Evolutionary conservation across 2,888 invertebrate genomes (phyloP).

Genomic region (Cephus pygmeus): DNA sequence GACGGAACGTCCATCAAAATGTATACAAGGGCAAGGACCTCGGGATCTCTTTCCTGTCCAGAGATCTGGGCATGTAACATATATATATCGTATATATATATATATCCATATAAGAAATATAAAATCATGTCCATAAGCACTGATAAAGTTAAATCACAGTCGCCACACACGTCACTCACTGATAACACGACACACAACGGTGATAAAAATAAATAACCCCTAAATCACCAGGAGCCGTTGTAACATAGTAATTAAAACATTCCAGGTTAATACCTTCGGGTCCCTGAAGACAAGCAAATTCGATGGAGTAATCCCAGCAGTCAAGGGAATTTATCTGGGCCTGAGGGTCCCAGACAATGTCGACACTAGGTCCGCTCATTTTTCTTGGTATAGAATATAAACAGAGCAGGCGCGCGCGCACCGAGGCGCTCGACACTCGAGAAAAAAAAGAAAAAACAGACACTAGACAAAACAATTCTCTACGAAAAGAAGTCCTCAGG

Average conservation of each 20-base stretch:
- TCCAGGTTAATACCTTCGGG: slow-evolving; percentile 73
- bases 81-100: too few relatives aligned
- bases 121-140: background rate
- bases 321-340: slow-evolving; percentile 77
- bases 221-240: background rate
- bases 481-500: background rate
- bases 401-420: slow-evolving; percentile 30
- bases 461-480: slow-evolving; percentile 12
- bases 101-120: background rate
- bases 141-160: background rate
- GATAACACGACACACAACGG: background rate
- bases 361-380: slow-evolving; percentile 60
- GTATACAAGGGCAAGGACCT: background rate
- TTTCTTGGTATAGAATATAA: slow-evolving; percentile 15
- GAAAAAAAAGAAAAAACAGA: background rate
- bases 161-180: background rate
- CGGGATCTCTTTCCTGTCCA: background rate
- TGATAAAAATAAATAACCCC: background rate
- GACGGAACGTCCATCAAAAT: background rate
- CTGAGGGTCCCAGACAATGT: slow-evolving; percentile 62
- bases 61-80: background rate
- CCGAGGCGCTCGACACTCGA: slow-evolving; percentile 68
- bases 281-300: slow-evolving; percentile 82
- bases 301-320: slow-evolving; percentile 87
- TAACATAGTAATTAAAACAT: background rate